These are phyloP conservation scores for Bufo gargarizans DNA, from an alignment of 2,113 vertebrate species.

Conservation along the genomic window DNA sequence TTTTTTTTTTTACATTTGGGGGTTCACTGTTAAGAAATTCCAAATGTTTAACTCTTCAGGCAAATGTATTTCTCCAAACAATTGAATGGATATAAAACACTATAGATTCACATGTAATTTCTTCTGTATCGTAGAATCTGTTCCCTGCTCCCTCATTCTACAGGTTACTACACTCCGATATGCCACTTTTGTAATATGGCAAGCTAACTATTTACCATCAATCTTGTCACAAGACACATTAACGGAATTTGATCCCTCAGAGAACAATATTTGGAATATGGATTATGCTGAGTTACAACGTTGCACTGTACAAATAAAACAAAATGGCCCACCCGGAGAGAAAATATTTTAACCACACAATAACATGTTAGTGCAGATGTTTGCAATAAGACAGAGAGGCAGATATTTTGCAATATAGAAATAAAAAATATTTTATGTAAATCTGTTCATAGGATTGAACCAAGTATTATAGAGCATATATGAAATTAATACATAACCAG, in stretches of 20 bases:
- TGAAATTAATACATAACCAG: neutral
- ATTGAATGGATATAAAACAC: neutral
- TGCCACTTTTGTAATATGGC: neutral
- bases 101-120: neutral
- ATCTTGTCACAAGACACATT: slow-evolving; percentile 27
- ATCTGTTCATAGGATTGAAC: slow-evolving; percentile 5
- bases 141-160: neutral
- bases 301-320: slow-evolving; percentile 40
- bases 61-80: too few relatives aligned
- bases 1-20: too few relatives aligned
- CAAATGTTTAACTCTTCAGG: neutral
- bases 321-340: slow-evolving; percentile 44
- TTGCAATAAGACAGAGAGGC: slow-evolving; percentile 40
- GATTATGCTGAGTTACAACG: slow-evolving; percentile 25
- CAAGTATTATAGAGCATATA: neutral
- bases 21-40: too few relatives aligned
- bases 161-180: neutral
- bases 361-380: slow-evolving; percentile 45
- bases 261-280: slow-evolving; percentile 42
- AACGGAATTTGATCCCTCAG: slow-evolving; percentile 14
- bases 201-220: slow-evolving; percentile 1
- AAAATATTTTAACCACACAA: slow-evolving; percentile 35
- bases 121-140: neutral
- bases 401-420: slow-evolving; percentile 6
- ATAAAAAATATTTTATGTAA: neutral